Evolutionary conservation across 2,888 invertebrate species (phyloP), one percentile per base, ranked within the genome.

Genomic region (Cheilosia grossa): DNA sequence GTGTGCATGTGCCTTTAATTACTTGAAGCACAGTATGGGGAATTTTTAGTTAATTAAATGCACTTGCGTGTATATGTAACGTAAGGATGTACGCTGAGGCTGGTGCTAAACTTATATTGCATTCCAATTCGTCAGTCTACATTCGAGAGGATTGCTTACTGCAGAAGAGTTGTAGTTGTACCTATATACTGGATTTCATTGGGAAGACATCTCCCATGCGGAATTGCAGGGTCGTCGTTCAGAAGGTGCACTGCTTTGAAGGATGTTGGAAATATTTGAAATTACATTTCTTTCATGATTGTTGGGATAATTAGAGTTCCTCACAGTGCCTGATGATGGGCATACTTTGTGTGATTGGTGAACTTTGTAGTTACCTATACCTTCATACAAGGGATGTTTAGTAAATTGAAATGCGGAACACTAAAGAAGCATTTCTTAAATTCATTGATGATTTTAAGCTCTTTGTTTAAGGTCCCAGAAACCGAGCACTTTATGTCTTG

Each of bases 221-320:
- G 67, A 54, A 44, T 30, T 59, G 47, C 17, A 21, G 9, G 9
- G 54, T 42, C 40, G 1, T 17, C 17, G 19, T 33, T 17, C 49
- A 27, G 24, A 24, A 19, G 10, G 33, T 21, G 24, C 61, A 24
- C 13, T 24, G 13, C 37, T 53, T 6, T 17, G n/a, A 21, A 21
- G 19, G n/a, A 9, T 9, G 37, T 30, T 33, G 58, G 49, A 30
- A 51, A 58, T 58, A 66, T 75, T 67, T 75, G 30, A 75, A 75
- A 75, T 67, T 66, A 40, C 66, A 33, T 51, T 59, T 53, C 42
- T 49, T 42, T 42, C 33, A 33, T 49, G 42, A 75, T 53, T 59
- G 58, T 42, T 56, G 37, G 19, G 24, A 47, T 74, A 74, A 64
- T 64, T 74, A 53, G 30, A 64, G 2, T 54, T 33, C n/a, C 4